A percentile compares a stretch with the other conserved stretches of the same genome.
Evolutionary conservation across 2,797 vertebrate genomes (phyloP).

Genomic region (Falco rusticolus): DNA sequence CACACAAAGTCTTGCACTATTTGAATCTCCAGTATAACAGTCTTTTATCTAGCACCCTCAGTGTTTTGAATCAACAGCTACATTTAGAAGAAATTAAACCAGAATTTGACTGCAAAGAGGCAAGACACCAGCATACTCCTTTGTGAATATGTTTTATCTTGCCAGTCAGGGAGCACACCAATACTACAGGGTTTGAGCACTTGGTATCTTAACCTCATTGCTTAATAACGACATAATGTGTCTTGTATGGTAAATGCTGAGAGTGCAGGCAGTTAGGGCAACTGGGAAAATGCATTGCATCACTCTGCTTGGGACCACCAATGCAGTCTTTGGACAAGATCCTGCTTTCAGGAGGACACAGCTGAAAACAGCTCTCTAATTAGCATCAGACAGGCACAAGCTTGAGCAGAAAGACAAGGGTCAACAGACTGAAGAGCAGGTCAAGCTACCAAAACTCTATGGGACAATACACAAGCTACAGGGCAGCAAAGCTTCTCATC

Average conservation of each 20-base stretch:
- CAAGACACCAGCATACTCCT: background rate
- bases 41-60: background rate
- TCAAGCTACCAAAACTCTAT: constrained; percentile 68
- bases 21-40: background rate
- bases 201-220: background rate
- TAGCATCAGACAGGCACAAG: constrained; percentile 81
- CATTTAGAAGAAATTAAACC: background rate
- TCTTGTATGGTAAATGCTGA: background rate
- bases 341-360: constrained; percentile 64
- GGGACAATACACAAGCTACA: constrained; percentile 68
- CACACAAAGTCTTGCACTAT: background rate
- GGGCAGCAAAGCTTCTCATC: constrained; percentile 47
- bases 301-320: constrained; percentile 75
- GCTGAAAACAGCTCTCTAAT: constrained; percentile 80
- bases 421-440: constrained; percentile 74
- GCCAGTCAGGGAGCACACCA: background rate
- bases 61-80: background rate
- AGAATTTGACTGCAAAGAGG: background rate
- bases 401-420: constrained; percentile 74
- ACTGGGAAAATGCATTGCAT: constrained; percentile 3
- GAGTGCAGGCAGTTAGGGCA: constrained; percentile 33
- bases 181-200: background rate
- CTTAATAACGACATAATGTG: background rate
- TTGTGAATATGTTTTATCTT: background rate
- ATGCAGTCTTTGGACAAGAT: constrained; percentile 55